Base-by-base conservation (phyloP, 2,888 invertebrate genomes). In the Aproaerema taeniolella region DNA sequence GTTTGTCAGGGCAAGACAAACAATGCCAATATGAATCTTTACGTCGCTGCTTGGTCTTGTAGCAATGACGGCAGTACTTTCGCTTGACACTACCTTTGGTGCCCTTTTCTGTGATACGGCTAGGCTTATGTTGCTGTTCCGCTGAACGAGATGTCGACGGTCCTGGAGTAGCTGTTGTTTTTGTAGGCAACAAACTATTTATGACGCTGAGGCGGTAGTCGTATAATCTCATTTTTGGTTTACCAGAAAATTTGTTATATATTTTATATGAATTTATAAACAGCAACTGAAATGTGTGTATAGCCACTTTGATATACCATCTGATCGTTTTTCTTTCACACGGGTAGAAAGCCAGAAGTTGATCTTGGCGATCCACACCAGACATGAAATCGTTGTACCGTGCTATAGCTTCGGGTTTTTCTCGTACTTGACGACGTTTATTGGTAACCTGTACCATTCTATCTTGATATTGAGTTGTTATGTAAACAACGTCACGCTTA, bases 281-380 rank as follows among this genome's bases (percentile, higher is more conserved):
- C 41, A 43, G 41, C 6, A 44, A 37, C 28, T 47, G 44, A 37
- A 47, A 40, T 10, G 41, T 31, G 25, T 48, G 43, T 9, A 43
- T 13, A 15, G 41, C 15, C 7, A 47, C 31, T 32, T 47, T 42
- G 26, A 44, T 42, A 15, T 45, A 43, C 47, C 47, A 47, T 9
- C 41, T 34, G 5, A 43, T 40, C 10, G 36, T 38, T 29, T 42
- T 44, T 10, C 20, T 34, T 11, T 39, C 39, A 33, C 42, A 36
- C 9, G 42, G 28, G 35, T 47, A 43, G 38, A 42, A 39, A 2
- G 41, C 33, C n/a, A 45, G 34, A 38, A 45, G 35, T 26, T 45
- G 29, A 24, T 45, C 43, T 34, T 46, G 41, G 14, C 34, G 39
- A 28, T 47, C 47, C n/a, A 43, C 45, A 12, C 42, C 41, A 33